Conservation (phyloP, 2,888 invertebrate species). For the Abrostola triplasia region DNA sequence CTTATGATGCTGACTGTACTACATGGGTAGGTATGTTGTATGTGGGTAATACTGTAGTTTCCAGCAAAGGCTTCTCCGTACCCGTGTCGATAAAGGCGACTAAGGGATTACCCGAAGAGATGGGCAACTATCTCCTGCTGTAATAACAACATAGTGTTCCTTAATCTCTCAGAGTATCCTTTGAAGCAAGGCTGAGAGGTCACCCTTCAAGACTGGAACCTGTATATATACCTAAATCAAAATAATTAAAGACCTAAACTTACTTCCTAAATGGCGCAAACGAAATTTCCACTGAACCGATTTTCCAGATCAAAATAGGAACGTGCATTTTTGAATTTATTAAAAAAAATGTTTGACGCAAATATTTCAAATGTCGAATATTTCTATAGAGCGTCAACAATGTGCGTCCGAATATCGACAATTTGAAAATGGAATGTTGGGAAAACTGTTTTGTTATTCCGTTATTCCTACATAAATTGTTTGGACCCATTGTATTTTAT, state of each 20-base stretch:
- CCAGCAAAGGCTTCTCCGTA: background rate
- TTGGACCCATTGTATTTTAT: background rate
- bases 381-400: slow-evolving; percentile 4
- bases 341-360: background rate
- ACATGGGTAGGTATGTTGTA: background rate
- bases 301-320: background rate
- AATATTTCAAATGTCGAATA: slow-evolving; percentile 5
- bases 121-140: background rate
- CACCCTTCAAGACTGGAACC: background rate
- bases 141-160: slow-evolving; percentile 2
- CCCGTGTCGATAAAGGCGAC: background rate
- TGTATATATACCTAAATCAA: too few species aligned
- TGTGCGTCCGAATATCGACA: background rate
- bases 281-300: background rate
- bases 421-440: background rate
- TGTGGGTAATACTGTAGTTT: background rate
- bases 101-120: background rate
- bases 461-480: background rate
- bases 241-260: background rate
- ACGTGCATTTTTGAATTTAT: background rate
- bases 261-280: background rate
- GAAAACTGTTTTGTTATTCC: background rate
- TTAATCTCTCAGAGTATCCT: background rate
- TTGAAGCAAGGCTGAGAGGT: background rate
- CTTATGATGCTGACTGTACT: too few species aligned